Base-by-base conservation (phyloP, 2,797 vertebrate genomes). In the Erethizon dorsatum region DNA sequence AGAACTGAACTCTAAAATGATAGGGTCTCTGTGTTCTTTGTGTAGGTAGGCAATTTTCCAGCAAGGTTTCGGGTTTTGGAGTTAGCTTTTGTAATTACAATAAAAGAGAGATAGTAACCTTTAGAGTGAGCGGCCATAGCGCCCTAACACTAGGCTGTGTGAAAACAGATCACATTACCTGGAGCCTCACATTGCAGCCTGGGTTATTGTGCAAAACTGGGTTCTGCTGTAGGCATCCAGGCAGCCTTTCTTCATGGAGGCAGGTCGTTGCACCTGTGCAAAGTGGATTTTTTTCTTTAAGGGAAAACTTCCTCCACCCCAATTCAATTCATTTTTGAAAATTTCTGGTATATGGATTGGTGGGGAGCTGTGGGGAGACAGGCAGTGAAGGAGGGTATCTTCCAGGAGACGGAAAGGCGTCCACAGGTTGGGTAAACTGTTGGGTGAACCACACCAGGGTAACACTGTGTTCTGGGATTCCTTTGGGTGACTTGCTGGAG, bases 41-140 rank as follows among this genome's bases (percentile, higher is more conserved):
- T 97, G 88, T 93, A 94, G 88, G 59, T 45, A 95, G 98, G 95
- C 93, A 94, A 96, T 98, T 98, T 98, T 97, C 97, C 98, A 98
- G 98, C 97, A 95, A 97, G 87, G 83, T 98, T 98, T 98, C 83
- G 37, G 95, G 97, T 98, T 98, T 98, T 98, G 97, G 85, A 97
- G 97, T 96, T 98, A 92, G 96, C 96, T 98, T 98, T 98, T 98
- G 97, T 98, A 84, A 77, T 91, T 31, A 78, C 96, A 97, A 98
- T 92, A 98, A 98, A 98, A 95, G 96, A 96, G 97, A 97, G 93
- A 98, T 85, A 98, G 96, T 97, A 98, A 98, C 97, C 97, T 98
- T 98, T 96, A 83, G 41, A 97, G 95, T 93, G 95, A 98, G 94
- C 86, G 89, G 96, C 93, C 96, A 83, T 33, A 91, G 86, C 92